These are phyloP conservation scores for Cosmopolites sordidus DNA, from an alignment of 2,888 invertebrate genomes.

Conservation along the genomic window DNA sequence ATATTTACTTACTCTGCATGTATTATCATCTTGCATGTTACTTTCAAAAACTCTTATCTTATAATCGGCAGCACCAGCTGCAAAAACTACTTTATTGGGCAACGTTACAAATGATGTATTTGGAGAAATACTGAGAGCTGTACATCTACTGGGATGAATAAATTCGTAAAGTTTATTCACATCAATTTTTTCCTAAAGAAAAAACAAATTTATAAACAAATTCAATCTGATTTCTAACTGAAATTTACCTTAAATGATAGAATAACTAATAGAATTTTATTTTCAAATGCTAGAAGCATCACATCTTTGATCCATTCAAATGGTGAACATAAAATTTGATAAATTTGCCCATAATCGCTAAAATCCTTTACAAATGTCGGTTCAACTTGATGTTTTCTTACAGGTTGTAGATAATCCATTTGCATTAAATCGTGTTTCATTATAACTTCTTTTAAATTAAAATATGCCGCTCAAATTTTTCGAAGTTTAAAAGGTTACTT, in stretches of 20 bases:
- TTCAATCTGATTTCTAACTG: constrained; percentile 1
- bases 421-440: constrained; percentile 4
- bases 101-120: constrained; percentile 57
- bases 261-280: constrained; percentile 55
- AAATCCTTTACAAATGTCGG: constrained; percentile 50
- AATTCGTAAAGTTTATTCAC: constrained; percentile 56
- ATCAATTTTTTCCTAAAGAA: constrained; percentile 50
- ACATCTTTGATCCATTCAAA: constrained; percentile 64
- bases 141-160: constrained; percentile 53
- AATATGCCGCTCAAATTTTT: not conserved
- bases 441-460: not conserved
- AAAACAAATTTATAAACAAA: constrained; percentile 3
- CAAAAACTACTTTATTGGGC: constrained; percentile 56
- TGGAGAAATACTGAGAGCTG: constrained; percentile 58
- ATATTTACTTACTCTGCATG: constrained; percentile 47
- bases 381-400: constrained; percentile 31
- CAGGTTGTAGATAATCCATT: constrained; percentile 29
- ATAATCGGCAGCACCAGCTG: constrained; percentile 56
- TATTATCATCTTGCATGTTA: constrained; percentile 51
- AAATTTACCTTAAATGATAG: constrained; percentile 55
- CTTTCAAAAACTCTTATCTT: constrained; percentile 55
- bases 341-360: constrained; percentile 51
- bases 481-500: too few relatives aligned
- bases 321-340: constrained; percentile 57
- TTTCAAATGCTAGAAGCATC: constrained; percentile 56